phyloP scores from a whole-genome alignment of 2,888 invertebrate genomes.

The Pseudanteris insignis region DNA sequence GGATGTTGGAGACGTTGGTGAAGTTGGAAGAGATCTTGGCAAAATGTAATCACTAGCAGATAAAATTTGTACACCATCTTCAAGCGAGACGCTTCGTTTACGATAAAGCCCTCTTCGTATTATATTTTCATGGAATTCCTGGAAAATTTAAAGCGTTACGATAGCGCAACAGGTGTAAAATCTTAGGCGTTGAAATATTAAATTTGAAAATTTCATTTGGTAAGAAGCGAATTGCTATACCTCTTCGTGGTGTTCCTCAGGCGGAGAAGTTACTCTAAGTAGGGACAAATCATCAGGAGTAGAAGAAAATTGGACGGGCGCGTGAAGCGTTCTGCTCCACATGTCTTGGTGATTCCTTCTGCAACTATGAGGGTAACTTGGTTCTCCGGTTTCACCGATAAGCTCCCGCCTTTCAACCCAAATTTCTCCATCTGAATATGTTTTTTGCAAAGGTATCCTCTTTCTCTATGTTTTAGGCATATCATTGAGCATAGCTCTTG shows the following conservation, averaged over 20 bases:
- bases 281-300: slow-evolving; percentile 63
- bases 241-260: slow-evolving; percentile 62
- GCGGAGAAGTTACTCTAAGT: slow-evolving; percentile 56
- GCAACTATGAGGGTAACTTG: slow-evolving; percentile 65
- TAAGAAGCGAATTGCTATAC: slow-evolving; percentile 44
- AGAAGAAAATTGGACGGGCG: slow-evolving; percentile 64
- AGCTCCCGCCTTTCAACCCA: slow-evolving; percentile 67
- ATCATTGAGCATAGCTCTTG: slow-evolving; percentile 67
- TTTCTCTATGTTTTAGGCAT: slow-evolving; percentile 65
- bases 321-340: slow-evolving; percentile 58
- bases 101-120: slow-evolving; percentile 80
- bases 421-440: slow-evolving; percentile 84
- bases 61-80: slow-evolving; percentile 68
- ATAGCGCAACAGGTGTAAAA: background rate
- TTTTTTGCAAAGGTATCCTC: slow-evolving; percentile 73
- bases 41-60: slow-evolving; percentile 63
- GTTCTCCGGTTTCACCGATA: slow-evolving; percentile 65
- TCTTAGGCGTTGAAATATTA: no score
- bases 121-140: slow-evolving; percentile 84
- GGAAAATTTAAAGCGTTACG: slow-evolving; percentile 19
- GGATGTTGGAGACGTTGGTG: slow-evolving; percentile 68
- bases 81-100: slow-evolving; percentile 78
- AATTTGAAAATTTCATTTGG: background rate
- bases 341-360: slow-evolving; percentile 62
- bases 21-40: slow-evolving; percentile 74